Percentiles rank a stretch among this genome's conserved stretches.
phyloP scores from a whole-genome alignment of 2,797 vertebrate species.

The Linurgus olivaceus region DNA sequence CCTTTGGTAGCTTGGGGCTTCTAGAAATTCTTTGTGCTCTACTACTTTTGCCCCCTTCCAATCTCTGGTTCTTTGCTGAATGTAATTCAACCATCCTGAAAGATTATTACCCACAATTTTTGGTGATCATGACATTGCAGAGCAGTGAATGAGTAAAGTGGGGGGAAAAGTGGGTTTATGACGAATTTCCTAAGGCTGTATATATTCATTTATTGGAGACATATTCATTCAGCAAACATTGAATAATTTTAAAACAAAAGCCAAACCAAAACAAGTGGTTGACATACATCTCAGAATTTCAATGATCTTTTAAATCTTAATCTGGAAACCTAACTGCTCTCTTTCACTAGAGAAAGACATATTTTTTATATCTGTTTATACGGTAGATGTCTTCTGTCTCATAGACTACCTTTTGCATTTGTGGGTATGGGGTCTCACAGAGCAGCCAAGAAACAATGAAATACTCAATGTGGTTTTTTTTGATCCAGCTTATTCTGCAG shows the following conservation, averaged over 20 bases:
- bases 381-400: not conserved
- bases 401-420: not conserved
- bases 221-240: not conserved
- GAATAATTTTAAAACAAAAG: not conserved
- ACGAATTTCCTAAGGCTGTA: not conserved
- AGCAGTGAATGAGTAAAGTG: not conserved
- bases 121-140: not conserved
- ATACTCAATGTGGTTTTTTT: not conserved
- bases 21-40: not conserved
- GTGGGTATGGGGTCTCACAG: not conserved
- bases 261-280: not conserved
- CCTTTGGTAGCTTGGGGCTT: not conserved
- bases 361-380: not conserved
- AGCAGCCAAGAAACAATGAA: not conserved
- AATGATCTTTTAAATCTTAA: not conserved
- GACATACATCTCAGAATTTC: not conserved
- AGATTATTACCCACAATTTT: not conserved
- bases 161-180: fast-evolving
- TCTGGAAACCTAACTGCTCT: not conserved
- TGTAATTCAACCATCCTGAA: not conserved
- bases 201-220: not conserved
- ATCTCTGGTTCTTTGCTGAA: not conserved
- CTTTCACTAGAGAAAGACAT: not conserved
- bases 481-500: not conserved
- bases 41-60: not conserved